Evolutionary conservation across 2,113 vertebrate genomes (phyloP), one percentile per base, ranked within the genome.

Genomic region (Cricetomys ansorgei): DNA sequence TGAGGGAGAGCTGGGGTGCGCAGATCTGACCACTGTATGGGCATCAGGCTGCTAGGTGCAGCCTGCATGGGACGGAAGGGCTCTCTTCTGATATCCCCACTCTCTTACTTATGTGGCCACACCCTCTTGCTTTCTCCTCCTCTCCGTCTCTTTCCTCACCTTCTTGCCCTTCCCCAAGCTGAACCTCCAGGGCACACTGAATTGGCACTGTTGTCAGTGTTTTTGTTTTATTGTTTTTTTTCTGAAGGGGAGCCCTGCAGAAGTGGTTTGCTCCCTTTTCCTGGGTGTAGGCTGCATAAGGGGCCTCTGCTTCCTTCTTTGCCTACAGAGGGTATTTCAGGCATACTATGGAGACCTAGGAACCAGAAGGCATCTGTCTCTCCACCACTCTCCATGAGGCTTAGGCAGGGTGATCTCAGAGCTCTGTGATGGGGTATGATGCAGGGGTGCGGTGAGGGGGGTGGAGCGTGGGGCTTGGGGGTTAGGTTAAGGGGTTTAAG

Each of bases 1-100:
- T 0, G 21, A n/a, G 43, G 0, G 6, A 5, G n/a, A 3, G 21
- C 16, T 19, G 7, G 23, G 27, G 16, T 23, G 15, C 1, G 1
- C 40, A 21, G 6, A 2, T 55, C 37, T 85, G 80, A 34, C 27
- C 48, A 10, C 4, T 8, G 17, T 43, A 27, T 17, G 1, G 29
- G 11, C 87, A 25, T 19, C 67, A 45, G 67, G 5, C 19, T 59
- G 67, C 40, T 16, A n/a, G 48, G 76, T 59, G 9, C n/a, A 16
- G 57, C 55, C 31, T 69, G 19, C 5, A 5, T 57, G 23, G 21
- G 40, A 6, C 16, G 10, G 3, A 34, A 55, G 89, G 75, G 75
- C n/a, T 81, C 10, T 34, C 50, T 16, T 64, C 64, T n/a, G 57
- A 67, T 0, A 5, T 43, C 8, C n/a, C 8, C 70, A 43, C 31